Evolutionary conservation across 1,140 invertebrate genomes (phyloP).

Genomic region (Drosophila prosaltans): DNA sequence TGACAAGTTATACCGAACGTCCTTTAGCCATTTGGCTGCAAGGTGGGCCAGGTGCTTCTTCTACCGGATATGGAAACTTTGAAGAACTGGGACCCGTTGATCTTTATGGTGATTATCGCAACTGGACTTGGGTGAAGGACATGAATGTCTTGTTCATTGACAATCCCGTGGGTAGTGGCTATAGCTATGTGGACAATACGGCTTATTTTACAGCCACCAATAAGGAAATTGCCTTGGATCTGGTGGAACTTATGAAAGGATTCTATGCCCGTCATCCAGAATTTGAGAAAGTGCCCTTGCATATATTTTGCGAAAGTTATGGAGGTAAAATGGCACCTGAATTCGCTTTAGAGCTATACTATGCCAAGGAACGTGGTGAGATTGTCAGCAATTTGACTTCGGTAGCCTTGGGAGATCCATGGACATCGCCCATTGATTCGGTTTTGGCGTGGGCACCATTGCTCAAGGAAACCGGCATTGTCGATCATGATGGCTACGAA

Average conservation of each 20-base stretch:
- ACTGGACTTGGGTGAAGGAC: conserved; percentile 90
- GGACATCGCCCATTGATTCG: conserved; percentile 93
- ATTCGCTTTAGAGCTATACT: conserved; percentile 85
- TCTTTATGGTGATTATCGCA: conserved; percentile 86
- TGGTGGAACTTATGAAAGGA: conserved; percentile 87
- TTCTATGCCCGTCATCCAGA: conserved; percentile 87
- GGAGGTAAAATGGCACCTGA: conserved; percentile 95
- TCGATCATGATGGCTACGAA: conserved; percentile 86
- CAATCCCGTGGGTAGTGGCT: conserved; percentile 95
- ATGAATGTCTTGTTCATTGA: conserved; percentile 94
- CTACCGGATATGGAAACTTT: conserved; percentile 91
- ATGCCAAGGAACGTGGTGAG: conserved; percentile 87
- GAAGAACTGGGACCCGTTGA: conserved; percentile 90
- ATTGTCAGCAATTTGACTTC: conserved; percentile 90
- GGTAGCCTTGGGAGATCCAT: conserved; percentile 92
- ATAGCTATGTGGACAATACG: conserved; percentile 89
- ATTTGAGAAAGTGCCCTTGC: conserved; percentile 89
- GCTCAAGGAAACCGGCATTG: conserved; percentile 84
- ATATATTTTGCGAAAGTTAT: conserved; percentile 94
- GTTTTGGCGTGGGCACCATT: conserved; percentile 91
- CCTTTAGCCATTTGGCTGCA: conserved; percentile 92
- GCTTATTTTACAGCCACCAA: conserved; percentile 87
- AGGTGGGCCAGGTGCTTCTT: conserved; percentile 90
- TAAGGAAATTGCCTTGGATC: conserved; percentile 90
- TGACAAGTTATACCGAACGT: conserved; percentile 85